Evolutionary conservation across 2,888 invertebrate genomes (phyloP), one percentile per base, ranked within the genome.

Genomic region (Argyra leucocephala): DNA sequence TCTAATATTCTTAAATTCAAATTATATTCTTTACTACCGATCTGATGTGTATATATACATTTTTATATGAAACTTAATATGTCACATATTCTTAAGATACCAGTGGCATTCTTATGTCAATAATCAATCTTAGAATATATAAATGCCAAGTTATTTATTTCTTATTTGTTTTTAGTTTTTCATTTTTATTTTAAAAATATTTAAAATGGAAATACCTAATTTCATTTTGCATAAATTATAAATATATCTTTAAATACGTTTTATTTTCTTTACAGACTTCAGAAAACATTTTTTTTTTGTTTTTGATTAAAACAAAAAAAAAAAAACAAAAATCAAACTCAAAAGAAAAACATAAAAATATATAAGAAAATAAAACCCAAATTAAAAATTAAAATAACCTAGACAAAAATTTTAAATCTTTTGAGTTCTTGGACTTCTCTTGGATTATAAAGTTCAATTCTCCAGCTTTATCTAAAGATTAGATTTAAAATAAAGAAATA

Each of bases 381-480:
- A 48, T 18, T 48, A 48, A 48, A 48, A 48, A 48, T 48, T 48
- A 18, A 48, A 48, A 48, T 48, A 48, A 48, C n/a, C 48, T n/a
- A 48, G 48, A 48, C 48, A 18, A 48, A 48, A 2, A 18, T 15
- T 48, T 48, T 48, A 48, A 48, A 48, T 48, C 18, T 37, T n/a
- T 48, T 48, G 2, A 18, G 15, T 48, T 48, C 18, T 1, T 48
- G 48, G 1, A 12, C 5, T 48, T 18, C 48, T 48, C 18, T 2
- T 48, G 48, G 15, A 18, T 48, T 18, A 48, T 6, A 5, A 48
- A 48, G 48, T 48, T 48, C 18, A n/a, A n/a, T 48, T 5, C 48
- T 48, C 15, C 2, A 18, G 48, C 18, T 48, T n/a, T 48, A 18
- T 12, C n/a, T 18, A 12, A 15, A 48, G 15, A 48, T 48, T 48